Evolutionary conservation across 2,113 vertebrate species (phyloP).

Genomic region (Clinocottus analis): DNA sequence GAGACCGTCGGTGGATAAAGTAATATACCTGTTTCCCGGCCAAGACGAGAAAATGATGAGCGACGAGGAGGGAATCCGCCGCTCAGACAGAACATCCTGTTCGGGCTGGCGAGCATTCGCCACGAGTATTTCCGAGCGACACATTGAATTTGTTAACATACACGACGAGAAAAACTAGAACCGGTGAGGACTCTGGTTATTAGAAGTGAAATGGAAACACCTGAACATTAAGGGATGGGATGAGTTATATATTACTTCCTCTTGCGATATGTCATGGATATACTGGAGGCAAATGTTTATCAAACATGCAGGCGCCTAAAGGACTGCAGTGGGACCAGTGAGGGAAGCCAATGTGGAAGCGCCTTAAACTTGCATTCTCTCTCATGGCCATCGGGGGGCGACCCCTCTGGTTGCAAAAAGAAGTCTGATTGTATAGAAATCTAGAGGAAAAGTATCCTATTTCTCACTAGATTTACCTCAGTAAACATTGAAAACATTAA

Average conservation of each 20-base stretch:
- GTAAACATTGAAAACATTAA: too few relatives aligned
- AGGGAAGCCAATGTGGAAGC: too few relatives aligned
- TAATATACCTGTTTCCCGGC: constrained; percentile 52
- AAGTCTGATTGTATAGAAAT: too few relatives aligned
- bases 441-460: background rate
- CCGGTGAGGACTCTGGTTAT: background rate
- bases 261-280: background rate
- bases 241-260: background rate
- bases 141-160: constrained; percentile 10
- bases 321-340: background rate
- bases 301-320: too few relatives aligned
- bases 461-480: background rate
- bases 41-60: constrained; percentile 33
- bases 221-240: background rate
- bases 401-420: too few relatives aligned
- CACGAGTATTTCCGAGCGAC: background rate
- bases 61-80: constrained; percentile 28
- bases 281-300: background rate
- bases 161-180: background rate
- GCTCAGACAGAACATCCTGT: constrained; percentile 38
- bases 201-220: background rate
- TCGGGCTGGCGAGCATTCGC: constrained; percentile 15
- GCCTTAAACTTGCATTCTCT: too few relatives aligned
- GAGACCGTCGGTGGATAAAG: constrained; percentile 52
- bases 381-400: too few relatives aligned